Evolutionary conservation across 2,113 vertebrate species (phyloP).

Genomic region (Orientallactaga bullata): DNA sequence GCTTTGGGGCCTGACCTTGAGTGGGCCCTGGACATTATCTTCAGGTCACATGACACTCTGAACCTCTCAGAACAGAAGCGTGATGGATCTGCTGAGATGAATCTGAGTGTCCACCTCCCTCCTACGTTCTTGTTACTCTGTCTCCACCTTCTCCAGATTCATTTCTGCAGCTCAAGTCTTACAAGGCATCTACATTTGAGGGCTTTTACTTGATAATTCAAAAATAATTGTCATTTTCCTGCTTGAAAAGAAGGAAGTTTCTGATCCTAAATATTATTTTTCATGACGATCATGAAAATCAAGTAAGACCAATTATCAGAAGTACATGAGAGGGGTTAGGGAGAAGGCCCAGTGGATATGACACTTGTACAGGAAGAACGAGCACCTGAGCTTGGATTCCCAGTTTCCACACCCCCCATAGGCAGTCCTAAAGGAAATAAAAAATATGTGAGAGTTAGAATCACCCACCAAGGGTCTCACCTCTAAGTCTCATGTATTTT

Average conservation of each 20-base stretch:
- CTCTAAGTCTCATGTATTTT: not conserved
- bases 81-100: not conserved
- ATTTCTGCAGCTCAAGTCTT: not conserved
- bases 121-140: not conserved
- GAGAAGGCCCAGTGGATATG: too few species aligned
- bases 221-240: not conserved
- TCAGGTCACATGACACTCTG: not conserved
- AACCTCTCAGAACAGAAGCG: not conserved
- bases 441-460: not conserved
- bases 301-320: not conserved
- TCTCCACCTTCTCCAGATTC: not conserved
- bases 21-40: not conserved
- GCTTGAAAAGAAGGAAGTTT: not conserved
- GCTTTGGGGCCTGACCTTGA: not conserved
- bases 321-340: not conserved
- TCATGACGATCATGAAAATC: not conserved
- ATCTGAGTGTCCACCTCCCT: not conserved
- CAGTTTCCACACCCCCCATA: not conserved
- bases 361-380: not conserved
- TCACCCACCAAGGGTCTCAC: not conserved
- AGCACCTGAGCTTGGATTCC: not conserved
- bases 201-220: constrained; percentile 21
- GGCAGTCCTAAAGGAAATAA: not conserved
- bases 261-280: constrained; percentile 2
- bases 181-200: not conserved